Percentiles rank a stretch among this genome's conserved stretches.
phyloP scores from a whole-genome alignment of 2,797 vertebrate genomes.

The Lindbergichthys nudifrons region DNA sequence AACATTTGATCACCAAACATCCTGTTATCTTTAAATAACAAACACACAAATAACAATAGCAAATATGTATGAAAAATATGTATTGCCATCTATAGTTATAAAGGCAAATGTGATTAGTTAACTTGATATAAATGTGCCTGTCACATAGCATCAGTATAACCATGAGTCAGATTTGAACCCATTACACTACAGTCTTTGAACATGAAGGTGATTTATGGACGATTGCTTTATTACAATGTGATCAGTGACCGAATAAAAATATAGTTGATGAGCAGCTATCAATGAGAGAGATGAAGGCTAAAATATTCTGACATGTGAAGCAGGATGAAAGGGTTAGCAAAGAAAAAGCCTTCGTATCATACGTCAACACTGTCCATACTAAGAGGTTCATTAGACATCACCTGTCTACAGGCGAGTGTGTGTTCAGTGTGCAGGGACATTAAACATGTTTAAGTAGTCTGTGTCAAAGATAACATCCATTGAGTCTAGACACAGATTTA shows the following conservation, averaged over 20 bases:
- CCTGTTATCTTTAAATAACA: too few species aligned
- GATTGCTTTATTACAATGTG: not conserved
- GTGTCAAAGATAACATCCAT: constrained; percentile 3
- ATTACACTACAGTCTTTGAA: not conserved
- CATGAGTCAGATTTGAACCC: not conserved
- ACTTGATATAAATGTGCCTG: not conserved
- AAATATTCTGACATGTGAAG: not conserved
- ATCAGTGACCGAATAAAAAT: constrained; percentile 3
- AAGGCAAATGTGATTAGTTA: not conserved
- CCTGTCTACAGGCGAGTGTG: not conserved
- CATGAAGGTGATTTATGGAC: not conserved
- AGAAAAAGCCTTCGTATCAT: constrained; percentile 7
- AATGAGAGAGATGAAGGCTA: not conserved
- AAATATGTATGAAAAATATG: not conserved
- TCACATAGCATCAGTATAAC: not conserved
- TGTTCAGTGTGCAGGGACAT: constrained; percentile 6
- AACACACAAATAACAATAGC: too few species aligned
- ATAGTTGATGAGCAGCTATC: constrained; percentile 1
- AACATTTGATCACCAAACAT: too few species aligned
- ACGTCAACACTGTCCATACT: not conserved
- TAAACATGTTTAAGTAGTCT: constrained; percentile 9
- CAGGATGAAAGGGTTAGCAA: constrained; percentile 11
- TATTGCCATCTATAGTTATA: not conserved
- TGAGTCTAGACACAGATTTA: constrained; percentile 1
- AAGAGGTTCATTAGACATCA: not conserved